These are phyloP conservation scores for Synanthedon tipuliformis DNA, from an alignment of 2,888 invertebrate genomes.

Conservation along the genomic window DNA sequence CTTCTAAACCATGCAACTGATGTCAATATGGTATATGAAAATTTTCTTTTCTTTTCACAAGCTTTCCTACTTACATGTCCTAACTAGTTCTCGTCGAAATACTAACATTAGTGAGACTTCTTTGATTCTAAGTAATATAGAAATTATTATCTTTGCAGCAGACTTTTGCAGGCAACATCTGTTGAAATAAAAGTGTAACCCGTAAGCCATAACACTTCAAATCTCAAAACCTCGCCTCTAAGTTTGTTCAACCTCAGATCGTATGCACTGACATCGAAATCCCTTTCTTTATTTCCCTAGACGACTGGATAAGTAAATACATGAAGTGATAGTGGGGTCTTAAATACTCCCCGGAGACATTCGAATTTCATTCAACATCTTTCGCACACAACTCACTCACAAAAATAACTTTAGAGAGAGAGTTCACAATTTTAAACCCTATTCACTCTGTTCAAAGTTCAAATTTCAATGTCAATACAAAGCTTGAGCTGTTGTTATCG, in stretches of 20 bases:
- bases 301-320: conserved; percentile 10
- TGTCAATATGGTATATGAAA: too few species aligned
- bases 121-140: too few species aligned
- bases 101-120: too few species aligned
- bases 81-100: too few species aligned
- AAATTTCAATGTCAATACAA: neutral
- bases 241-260: neutral
- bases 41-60: too few species aligned
- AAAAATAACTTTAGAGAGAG: neutral
- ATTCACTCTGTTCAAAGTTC: neutral
- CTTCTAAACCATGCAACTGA: too few species aligned
- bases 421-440: neutral
- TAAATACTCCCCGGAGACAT: conserved; percentile 5
- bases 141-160: too few species aligned
- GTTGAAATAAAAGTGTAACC: too few species aligned
- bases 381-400: neutral
- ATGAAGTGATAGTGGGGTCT: conserved; percentile 5
- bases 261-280: neutral
- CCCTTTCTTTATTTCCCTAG: conserved; percentile 13
- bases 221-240: neutral
- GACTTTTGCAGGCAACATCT: too few species aligned
- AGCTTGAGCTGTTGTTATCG: neutral
- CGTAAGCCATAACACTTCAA: neutral
- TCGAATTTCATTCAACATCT: neutral
- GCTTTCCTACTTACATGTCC: too few species aligned